These are phyloP conservation scores for Thripadectes ignobilis DNA, from an alignment of 2,797 vertebrate genomes.

Conservation along the genomic window DNA sequence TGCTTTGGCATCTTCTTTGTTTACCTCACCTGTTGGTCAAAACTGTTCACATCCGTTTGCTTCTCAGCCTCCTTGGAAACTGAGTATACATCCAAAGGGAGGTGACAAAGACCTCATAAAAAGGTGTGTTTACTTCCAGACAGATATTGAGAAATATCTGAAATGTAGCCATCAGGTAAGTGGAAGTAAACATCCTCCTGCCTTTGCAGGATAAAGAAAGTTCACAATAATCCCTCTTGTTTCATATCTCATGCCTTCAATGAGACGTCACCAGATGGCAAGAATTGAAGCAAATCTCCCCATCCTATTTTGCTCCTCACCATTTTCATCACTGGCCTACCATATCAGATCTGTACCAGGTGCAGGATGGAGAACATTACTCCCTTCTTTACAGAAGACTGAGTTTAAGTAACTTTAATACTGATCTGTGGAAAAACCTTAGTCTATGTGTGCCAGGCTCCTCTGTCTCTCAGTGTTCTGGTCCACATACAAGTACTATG, in stretches of 20 bases:
- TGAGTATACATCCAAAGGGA: slow-evolving; percentile 7
- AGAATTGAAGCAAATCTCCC: background rate
- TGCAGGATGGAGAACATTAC: background rate
- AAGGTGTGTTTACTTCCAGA: slow-evolving; percentile 57
- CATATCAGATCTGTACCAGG: background rate
- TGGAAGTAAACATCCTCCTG: slow-evolving; percentile 60
- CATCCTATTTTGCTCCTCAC: background rate
- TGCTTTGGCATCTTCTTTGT: slow-evolving; percentile 15
- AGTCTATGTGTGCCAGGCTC: background rate
- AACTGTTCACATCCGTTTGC: slow-evolving; percentile 28
- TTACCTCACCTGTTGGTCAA: slow-evolving; percentile 17
- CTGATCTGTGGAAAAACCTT: background rate
- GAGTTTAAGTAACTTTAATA: background rate
- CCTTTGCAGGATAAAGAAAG: slow-evolving; percentile 23
- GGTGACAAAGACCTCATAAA: slow-evolving; percentile 49
- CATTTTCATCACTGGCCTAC: background rate
- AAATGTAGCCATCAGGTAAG: slow-evolving; percentile 35
- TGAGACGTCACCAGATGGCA: background rate
- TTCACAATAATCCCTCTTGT: slow-evolving; percentile 52
- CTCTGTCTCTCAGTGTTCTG: background rate
- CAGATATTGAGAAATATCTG: slow-evolving; percentile 54
- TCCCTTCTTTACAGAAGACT: background rate
- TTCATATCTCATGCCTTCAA: slow-evolving; percentile 58
- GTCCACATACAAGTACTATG: background rate
- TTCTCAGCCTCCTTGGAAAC: slow-evolving; percentile 54